A percentile compares a stretch with the other conserved stretches of the same genome.
Conservation (phyloP, 1,140 invertebrate genomes). For the Drosophila nigrodunni region DNA sequence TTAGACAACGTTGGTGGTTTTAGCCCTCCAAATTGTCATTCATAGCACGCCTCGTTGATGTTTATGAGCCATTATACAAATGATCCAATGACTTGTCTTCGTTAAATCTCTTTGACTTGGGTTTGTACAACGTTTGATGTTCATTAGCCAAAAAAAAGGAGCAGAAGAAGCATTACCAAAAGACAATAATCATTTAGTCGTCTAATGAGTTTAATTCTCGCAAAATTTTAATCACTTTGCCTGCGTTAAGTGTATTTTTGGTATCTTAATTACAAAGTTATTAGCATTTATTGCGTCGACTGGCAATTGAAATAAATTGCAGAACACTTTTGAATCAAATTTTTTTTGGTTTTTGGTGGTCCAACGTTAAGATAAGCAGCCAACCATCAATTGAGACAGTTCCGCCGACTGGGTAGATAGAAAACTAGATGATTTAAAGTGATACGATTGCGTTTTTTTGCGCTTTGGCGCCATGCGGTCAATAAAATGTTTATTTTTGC, state of each 20-base stretch:
- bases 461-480: conserved; percentile 66
- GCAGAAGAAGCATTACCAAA: not conserved
- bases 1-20: conserved; percentile 36
- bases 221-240: conserved; percentile 58
- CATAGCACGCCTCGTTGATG: conserved; percentile 49
- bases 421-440: conserved; percentile 51
- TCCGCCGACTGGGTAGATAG: conserved; percentile 26
- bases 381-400: conserved; percentile 24
- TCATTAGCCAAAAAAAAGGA: conserved; percentile 24
- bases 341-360: not conserved
- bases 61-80: conserved; percentile 65
- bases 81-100: conserved; percentile 43
- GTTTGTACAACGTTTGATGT: conserved; percentile 58
- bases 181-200: conserved; percentile 34
- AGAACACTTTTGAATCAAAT: conserved; percentile 42
- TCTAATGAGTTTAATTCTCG: conserved; percentile 10
- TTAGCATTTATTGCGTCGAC: conserved; percentile 54
- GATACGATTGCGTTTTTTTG: conserved; percentile 32
- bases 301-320: conserved; percentile 73
- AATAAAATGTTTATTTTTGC: conserved; percentile 78
- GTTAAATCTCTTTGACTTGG: conserved; percentile 36
- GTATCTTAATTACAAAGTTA: conserved; percentile 67
- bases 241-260: conserved; percentile 58
- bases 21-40: conserved; percentile 26
- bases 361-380: conserved; percentile 39